Conservation (phyloP, 1,140 invertebrate genomes). For the Papilio aristodemus region DNA sequence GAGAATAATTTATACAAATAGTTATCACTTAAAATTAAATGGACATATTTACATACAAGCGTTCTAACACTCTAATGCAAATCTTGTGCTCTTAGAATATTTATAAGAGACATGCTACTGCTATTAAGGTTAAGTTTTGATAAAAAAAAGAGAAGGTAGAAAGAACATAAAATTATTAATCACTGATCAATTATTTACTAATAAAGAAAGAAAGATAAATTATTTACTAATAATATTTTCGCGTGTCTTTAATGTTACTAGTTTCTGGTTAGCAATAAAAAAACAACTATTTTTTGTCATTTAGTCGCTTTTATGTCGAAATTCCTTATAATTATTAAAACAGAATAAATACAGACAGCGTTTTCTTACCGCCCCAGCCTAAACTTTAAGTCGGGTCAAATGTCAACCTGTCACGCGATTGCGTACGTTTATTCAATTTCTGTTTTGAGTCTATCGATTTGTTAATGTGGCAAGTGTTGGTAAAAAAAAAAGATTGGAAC, state of each 20-base stretch:
- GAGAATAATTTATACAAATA: too few species aligned
- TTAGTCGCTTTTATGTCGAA: not conserved
- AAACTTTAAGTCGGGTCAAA: slow-evolving; percentile 56
- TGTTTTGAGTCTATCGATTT: not conserved
- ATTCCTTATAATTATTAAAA: slow-evolving; percentile 53
- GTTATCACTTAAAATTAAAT: too few species aligned
- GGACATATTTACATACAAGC: too few species aligned
- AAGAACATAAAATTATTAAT: too few species aligned
- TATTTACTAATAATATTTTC: not conserved
- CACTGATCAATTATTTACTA: too few species aligned
- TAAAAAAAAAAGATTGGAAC: not conserved
- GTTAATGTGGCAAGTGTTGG: not conserved
- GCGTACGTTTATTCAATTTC: slow-evolving; percentile 49
- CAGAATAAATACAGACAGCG: slow-evolving; percentile 53
- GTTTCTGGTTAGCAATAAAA: not conserved
- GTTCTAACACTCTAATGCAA: too few species aligned
- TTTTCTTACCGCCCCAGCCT: slow-evolving; percentile 46
- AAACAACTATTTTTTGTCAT: not conserved
- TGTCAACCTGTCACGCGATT: slow-evolving; percentile 62
- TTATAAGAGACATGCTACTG: too few species aligned
- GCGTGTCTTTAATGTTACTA: not conserved
- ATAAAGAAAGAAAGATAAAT: too few species aligned
- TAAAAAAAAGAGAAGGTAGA: too few species aligned
- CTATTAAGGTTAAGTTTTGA: too few species aligned
- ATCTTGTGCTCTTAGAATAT: too few species aligned